These are phyloP conservation scores for Serinus canaria DNA, from an alignment of 2,113 vertebrate genomes.

Conservation along the genomic window DNA sequence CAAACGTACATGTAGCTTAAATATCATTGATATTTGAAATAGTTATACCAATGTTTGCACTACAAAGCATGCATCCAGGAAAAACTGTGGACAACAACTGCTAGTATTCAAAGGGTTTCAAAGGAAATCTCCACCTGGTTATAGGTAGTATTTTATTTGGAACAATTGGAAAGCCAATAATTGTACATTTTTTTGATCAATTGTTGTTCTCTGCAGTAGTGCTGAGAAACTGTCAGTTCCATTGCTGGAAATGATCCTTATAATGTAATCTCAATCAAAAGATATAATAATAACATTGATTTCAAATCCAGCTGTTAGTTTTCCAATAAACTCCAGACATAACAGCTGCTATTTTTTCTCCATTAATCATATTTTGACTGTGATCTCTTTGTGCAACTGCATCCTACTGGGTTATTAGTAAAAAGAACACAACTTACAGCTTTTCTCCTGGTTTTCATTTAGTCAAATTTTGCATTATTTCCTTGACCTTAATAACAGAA, in stretches of 20 bases:
- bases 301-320: constrained; percentile 7
- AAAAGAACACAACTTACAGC: neutral
- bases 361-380: neutral
- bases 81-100: neutral
- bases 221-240: neutral
- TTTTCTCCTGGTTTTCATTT: neutral
- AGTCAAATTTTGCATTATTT: neutral
- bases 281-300: neutral
- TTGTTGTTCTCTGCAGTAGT: neutral
- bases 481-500: neutral
- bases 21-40: neutral
- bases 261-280: neutral
- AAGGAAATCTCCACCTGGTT: neutral
- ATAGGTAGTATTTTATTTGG: neutral
- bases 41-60: neutral
- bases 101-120: neutral
- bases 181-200: neutral
- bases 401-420: neutral
- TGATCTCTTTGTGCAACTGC: neutral
- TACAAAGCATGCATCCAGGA: neutral
- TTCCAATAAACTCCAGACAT: neutral
- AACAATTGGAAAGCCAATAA: neutral
- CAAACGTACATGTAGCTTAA: neutral
- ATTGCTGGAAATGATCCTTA: neutral
- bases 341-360: neutral